Percentiles rank a stretch among this genome's conserved stretches.
These are phyloP conservation scores for Pectinophora gossypiella DNA, from an alignment of 1,140 invertebrate species.

Conservation along the genomic window DNA sequence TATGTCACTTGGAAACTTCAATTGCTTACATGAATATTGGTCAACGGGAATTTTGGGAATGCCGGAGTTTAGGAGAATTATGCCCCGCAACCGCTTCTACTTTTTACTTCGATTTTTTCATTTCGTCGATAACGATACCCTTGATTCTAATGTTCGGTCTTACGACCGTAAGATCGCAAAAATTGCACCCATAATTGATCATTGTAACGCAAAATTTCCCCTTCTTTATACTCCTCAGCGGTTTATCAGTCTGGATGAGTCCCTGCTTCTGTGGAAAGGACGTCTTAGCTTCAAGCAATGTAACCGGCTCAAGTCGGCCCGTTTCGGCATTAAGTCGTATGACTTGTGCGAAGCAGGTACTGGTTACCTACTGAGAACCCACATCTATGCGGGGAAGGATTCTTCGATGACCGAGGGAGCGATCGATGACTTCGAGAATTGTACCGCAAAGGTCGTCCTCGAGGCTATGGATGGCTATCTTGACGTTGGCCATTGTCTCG, in stretches of 20 bases:
- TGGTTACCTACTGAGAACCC: slow-evolving; percentile 22
- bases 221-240: slow-evolving; percentile 7
- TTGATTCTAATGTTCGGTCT: neutral
- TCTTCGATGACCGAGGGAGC: neutral
- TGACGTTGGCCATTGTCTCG: slow-evolving; percentile 16
- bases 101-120: slow-evolving; percentile 18
- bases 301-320: slow-evolving; percentile 17
- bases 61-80: slow-evolving; percentile 13
- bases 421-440: neutral
- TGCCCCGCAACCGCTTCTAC: slow-evolving; percentile 14
- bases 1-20: slow-evolving; percentile 16
- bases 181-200: slow-evolving; percentile 15
- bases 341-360: slow-evolving; percentile 23
- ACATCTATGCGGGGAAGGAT: slow-evolving; percentile 13
- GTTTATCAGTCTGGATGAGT: slow-evolving; percentile 23
- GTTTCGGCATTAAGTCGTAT: slow-evolving; percentile 25
- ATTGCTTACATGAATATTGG: slow-evolving; percentile 20
- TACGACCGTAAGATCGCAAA: slow-evolving; percentile 21
- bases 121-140: slow-evolving; percentile 13
- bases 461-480: slow-evolving; percentile 17
- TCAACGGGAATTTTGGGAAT: slow-evolving; percentile 17
- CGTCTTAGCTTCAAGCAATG: slow-evolving; percentile 10
- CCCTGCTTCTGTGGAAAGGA: slow-evolving; percentile 21
- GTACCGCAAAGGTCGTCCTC: slow-evolving; percentile 7
- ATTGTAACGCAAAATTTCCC: slow-evolving; percentile 22